Percentiles rank a stretch among this genome's conserved stretches.
Conservation (phyloP, 2,113 vertebrate genomes). For the Sialia sialis region DNA sequence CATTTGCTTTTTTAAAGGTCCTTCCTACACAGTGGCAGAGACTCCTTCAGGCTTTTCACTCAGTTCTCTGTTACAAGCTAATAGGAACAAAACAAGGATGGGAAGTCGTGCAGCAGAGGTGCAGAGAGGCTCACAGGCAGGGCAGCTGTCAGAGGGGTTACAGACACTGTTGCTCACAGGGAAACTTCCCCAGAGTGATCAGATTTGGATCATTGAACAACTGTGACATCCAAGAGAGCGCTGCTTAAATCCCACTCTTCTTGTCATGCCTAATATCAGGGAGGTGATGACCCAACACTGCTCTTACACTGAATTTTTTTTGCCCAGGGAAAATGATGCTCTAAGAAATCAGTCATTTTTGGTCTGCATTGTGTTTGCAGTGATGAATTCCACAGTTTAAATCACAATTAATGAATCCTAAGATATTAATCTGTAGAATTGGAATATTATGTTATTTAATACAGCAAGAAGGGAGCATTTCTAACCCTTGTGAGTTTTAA, state of each 20-base stretch:
- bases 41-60: background rate
- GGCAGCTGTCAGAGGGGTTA: background rate
- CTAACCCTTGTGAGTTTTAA: background rate
- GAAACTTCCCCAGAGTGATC: background rate
- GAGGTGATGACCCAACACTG: background rate
- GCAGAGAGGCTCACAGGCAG: background rate
- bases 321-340: background rate
- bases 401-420: background rate
- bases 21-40: background rate
- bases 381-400: background rate
- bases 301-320: background rate
- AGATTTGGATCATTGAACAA: background rate
- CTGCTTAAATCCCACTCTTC: background rate
- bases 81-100: background rate
- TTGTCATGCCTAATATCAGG: background rate
- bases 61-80: background rate
- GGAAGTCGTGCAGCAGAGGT: background rate
- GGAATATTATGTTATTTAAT: background rate
- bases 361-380: background rate
- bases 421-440: background rate
- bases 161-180: background rate
- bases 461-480: background rate
- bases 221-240: rapidly evolving
- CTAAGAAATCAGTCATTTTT: background rate
- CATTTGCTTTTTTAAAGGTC: background rate